Conservation (phyloP, 2,113 vertebrate species). For the Dendrocopos noguchii region DNA sequence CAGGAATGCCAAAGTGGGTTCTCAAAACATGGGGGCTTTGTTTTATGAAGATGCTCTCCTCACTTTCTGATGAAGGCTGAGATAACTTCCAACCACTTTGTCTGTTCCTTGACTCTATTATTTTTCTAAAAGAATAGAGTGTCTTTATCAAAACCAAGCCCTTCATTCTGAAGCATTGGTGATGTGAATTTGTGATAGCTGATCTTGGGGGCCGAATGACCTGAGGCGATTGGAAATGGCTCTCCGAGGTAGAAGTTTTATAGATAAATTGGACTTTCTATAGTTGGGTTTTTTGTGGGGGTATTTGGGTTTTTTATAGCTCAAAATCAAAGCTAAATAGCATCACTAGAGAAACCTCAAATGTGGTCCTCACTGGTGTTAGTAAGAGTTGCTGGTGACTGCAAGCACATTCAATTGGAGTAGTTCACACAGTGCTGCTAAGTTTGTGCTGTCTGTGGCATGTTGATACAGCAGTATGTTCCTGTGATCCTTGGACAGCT, state of each 20-base stretch:
- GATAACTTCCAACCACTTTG: background rate
- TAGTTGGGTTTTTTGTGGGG: background rate
- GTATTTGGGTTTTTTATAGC: background rate
- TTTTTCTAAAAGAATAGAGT: background rate
- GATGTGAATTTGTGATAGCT: background rate
- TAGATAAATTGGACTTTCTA: background rate
- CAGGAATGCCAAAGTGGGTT: background rate
- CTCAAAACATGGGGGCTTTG: background rate
- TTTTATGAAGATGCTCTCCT: background rate
- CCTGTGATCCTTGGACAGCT: background rate
- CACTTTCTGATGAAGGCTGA: background rate
- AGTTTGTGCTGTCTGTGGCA: accelerated
- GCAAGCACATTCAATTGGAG: background rate
- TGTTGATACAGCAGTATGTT: background rate
- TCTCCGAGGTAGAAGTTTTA: background rate
- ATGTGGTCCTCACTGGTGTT: background rate
- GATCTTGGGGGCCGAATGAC: accelerated
- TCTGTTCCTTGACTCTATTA: background rate
- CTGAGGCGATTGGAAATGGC: background rate
- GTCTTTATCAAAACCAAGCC: background rate
- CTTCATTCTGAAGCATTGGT: background rate
- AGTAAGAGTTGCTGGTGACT: background rate
- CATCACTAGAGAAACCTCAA: background rate
- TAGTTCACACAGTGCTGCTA: background rate
- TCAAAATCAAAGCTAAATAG: background rate